A percentile compares a stretch with the other conserved stretches of the same genome.
Conservation (phyloP, 2,797 vertebrate species). For the Chrosomus eos region DNA sequence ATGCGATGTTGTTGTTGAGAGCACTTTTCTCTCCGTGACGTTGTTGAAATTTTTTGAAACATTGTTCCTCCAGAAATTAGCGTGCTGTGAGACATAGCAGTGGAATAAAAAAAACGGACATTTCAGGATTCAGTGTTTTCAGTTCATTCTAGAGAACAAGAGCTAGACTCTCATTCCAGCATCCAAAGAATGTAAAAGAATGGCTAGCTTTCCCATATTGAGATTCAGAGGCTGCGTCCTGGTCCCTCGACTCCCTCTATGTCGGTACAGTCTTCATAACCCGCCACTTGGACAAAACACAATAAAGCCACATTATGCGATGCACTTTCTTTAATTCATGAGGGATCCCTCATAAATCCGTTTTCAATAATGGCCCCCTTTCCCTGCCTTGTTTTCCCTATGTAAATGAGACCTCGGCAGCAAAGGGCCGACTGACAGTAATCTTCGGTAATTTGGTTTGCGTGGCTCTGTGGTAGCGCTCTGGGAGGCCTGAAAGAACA, state of each 20-base stretch:
- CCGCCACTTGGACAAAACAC: conserved; percentile 52
- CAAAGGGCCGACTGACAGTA: conserved; percentile 53
- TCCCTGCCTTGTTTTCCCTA: conserved; percentile 50
- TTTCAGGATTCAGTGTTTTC: conserved; percentile 36
- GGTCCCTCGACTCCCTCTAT: conserved; percentile 38
- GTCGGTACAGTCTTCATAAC: conserved; percentile 54
- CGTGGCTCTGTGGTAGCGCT: conserved; percentile 18
- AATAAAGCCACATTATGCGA: conserved; percentile 56
- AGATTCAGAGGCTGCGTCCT: conserved; percentile 51
- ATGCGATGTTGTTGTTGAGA: neutral
- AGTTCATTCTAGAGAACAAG: conserved; percentile 44
- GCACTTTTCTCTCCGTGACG: neutral
- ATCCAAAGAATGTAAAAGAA: conserved; percentile 34
- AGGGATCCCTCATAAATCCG: conserved; percentile 61
- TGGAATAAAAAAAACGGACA: conserved; percentile 3
- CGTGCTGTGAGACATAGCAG: neutral
- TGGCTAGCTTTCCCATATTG: conserved; percentile 42
- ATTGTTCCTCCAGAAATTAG: conserved; percentile 18
- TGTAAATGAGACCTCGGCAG: conserved; percentile 58
- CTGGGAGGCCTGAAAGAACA: conserved; percentile 39
- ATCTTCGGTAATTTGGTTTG: conserved; percentile 56
- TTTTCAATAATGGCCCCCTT: conserved; percentile 59
- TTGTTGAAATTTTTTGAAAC: too few species aligned
- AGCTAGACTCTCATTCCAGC: conserved; percentile 35
- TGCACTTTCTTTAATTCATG: conserved; percentile 62